Evolutionary conservation across 1,140 invertebrate genomes (phyloP).

Genomic region (Augochlora pura): DNA sequence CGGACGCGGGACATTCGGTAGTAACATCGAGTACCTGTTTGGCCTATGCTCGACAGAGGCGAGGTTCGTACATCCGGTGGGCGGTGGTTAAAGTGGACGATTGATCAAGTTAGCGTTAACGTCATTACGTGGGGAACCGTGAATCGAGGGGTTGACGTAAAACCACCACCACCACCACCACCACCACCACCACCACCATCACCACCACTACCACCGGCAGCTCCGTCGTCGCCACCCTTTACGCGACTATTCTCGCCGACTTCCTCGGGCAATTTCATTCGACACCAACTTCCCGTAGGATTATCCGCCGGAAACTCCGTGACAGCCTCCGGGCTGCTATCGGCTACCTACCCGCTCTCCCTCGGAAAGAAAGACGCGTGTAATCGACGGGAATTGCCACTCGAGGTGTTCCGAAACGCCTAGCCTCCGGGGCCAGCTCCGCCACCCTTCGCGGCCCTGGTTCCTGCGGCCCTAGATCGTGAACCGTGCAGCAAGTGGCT

Average conservation of each 20-base stretch:
- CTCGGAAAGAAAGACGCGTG: conserved; percentile 43
- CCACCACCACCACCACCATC: too few relatives aligned
- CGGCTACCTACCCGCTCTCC: not conserved
- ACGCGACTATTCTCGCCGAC: conserved; percentile 12
- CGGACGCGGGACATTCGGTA: conserved; percentile 44
- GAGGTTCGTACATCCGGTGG: conserved; percentile 38
- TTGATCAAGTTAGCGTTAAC: conserved; percentile 72
- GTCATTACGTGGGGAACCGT: conserved; percentile 61
- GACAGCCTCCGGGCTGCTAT: conserved; percentile 11
- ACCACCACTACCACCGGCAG: not conserved
- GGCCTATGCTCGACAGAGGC: conserved; percentile 61
- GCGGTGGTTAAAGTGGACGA: conserved; percentile 59
- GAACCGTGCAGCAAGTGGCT: not conserved
- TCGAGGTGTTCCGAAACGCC: conserved; percentile 24
- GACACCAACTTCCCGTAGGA: conserved; percentile 61
- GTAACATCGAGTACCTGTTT: conserved; percentile 65
- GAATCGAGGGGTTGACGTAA: conserved; percentile 63
- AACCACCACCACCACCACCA: conserved; percentile 48
- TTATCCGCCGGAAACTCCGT: conserved; percentile 49
- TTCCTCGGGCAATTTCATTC: conserved; percentile 73
- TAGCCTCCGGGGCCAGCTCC: not conserved
- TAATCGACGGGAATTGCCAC: conserved; percentile 48
- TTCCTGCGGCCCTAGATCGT: not conserved
- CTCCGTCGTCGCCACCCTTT: conserved; percentile 7
- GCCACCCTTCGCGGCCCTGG: too few relatives aligned